Evolutionary conservation across 1,140 invertebrate species (phyloP), one percentile per base, ranked within the genome.

Genomic region (Phenacoccus solenopsis): DNA sequence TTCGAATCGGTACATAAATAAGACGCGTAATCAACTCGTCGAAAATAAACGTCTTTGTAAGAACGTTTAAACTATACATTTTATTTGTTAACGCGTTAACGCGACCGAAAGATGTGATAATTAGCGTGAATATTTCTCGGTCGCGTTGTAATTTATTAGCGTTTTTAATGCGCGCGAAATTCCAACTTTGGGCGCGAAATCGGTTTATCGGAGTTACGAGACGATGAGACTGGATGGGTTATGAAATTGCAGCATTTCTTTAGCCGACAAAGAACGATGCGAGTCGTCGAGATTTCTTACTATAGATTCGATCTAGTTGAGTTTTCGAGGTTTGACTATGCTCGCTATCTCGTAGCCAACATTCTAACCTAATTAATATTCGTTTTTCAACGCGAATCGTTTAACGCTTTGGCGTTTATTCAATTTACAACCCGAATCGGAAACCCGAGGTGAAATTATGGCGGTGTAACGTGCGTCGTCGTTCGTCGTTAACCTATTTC

Each of bases 31-130:
- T 49, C 38, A 49, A 49, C 38, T 49, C 38, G 38, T 49, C 20
- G 38, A 49, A 49, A 49, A 49, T 49, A 49, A 49, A 49, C 38
- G 38, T 49, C 38, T 49, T 49, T 49, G 38, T 49, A n/a, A 49
- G n/a, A 49, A 49, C 20, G 38, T 49, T 49, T 49, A 49, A 49
- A 49, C 13, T 49, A 49, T n/a, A 16, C 38, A 49, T 49, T 49
- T 49, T 49, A 49, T 49, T 49, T 49, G 38, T 49, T 49, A 10
- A n/a, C 38, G 38, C 38, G 20, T 49, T 49, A 49, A n/a, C n/a
- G 4, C 38, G 12, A 9, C 38, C 12, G 5, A 49, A 16, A 49
- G 38, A 49, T 49, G 38, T 49, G 38, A 49, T 49, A 49, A 49
- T 49, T 49, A 49, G 38, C 20, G 38, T 49, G 16, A 49, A 49